These are phyloP conservation scores for Nymphicus hollandicus DNA, from an alignment of 2,113 vertebrate genomes.

Conservation along the genomic window DNA sequence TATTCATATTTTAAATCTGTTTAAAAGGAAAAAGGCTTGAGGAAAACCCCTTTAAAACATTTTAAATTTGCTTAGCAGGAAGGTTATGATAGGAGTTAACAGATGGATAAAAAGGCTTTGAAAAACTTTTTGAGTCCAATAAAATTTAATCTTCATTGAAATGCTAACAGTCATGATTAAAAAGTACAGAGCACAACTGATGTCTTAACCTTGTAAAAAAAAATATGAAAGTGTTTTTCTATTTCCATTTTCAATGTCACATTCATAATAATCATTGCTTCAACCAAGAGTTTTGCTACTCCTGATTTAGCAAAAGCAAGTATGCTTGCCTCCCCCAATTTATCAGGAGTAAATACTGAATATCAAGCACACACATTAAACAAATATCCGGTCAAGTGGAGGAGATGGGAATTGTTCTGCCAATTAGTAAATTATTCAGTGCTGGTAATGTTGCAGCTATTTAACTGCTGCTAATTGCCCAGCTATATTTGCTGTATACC, in stretches of 20 bases:
- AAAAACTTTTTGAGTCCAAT: neutral
- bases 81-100: neutral
- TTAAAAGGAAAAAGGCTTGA: neutral
- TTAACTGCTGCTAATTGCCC: constrained; percentile 5
- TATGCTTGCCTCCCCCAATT: neutral
- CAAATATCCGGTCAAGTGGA: constrained; percentile 45
- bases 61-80: neutral
- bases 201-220: neutral
- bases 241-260: neutral
- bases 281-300: neutral
- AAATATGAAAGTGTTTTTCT: neutral
- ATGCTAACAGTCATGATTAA: neutral
- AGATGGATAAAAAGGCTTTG: neutral
- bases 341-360: constrained; percentile 28
- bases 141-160: neutral
- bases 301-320: constrained; percentile 43
- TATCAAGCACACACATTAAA: constrained; percentile 1
- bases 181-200: neutral
- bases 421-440: constrained; percentile 33
- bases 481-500: neutral
- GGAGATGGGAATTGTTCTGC: neutral
- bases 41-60: neutral
- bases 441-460: constrained; percentile 6
- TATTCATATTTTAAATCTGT: neutral
- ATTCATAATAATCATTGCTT: neutral